phyloP scores from a whole-genome alignment of 2,113 vertebrate species.

The Ochotona curzoniae region DNA sequence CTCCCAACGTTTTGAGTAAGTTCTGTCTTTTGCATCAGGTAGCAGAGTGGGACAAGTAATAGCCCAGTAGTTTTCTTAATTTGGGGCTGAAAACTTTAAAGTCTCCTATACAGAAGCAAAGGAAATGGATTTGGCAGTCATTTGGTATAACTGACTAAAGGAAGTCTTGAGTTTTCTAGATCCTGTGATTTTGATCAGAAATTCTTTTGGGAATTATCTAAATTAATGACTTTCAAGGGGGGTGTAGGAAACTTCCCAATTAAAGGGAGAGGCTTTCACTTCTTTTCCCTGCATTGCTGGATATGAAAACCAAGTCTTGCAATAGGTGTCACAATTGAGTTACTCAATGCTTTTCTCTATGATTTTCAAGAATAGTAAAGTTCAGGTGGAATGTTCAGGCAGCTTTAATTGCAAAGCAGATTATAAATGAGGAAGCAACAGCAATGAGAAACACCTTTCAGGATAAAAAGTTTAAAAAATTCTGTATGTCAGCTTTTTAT shows the following conservation, averaged over 20 bases:
- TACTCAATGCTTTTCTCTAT: not conserved
- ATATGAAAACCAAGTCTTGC: conserved; percentile 20
- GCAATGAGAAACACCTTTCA: not conserved
- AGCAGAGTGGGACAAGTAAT: not conserved
- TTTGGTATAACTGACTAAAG: conserved; percentile 59
- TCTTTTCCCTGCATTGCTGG: not conserved
- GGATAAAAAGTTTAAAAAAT: not conserved
- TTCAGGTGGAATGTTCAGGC: not conserved
- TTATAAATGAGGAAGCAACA: not conserved
- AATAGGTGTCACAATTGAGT: not conserved
- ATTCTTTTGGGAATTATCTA: conserved; percentile 52
- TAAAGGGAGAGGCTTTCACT: not conserved
- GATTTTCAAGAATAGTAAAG: not conserved
- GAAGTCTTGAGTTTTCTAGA: conserved; percentile 54
- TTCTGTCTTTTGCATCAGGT: not conserved
- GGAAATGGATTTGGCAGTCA: conserved; percentile 24
- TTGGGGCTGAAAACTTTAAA: not conserved
- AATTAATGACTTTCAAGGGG: conserved; percentile 51
- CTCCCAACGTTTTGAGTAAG: conserved; percentile 7
- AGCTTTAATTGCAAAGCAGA: not conserved
- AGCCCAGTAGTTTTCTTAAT: not conserved
- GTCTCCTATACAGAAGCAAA: not conserved
- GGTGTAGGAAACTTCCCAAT: not conserved
- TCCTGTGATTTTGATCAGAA: conserved; percentile 39
- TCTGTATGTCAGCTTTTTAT: not conserved